Base-by-base conservation (phyloP, 2,113 vertebrate genomes). In the Glaucidium brasilianum region DNA sequence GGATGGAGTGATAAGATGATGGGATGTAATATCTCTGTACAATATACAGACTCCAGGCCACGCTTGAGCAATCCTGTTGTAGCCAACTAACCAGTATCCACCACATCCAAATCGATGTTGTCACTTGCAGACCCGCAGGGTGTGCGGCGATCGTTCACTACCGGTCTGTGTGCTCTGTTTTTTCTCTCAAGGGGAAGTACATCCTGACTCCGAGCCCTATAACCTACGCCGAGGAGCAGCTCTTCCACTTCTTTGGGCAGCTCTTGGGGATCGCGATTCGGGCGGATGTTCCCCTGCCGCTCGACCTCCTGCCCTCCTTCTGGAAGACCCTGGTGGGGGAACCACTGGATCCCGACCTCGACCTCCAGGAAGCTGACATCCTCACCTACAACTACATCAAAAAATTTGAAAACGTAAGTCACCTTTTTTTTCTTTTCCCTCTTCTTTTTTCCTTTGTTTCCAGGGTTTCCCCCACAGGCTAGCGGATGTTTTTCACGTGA, bases 291-390 rank as follows among this genome's bases (percentile, higher is more conserved):
- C 99, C 99, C 12, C 98, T 99, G 66, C 99, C 99, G 7, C 96
- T 99, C 91, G 99, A 99, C 95, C 98, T 99, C 13, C 98, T 99
- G 81, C 98, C 99, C 53, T 99, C 99, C 53, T 99, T 99, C 97
- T 99, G 99, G 99, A 99, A 99, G 96, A 99, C 99, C 7, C 97
- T 99, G 83, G 99, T 99, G 27, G 99, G 99, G 2, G 99, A 99
- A 90, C 96, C 98, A 1, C 98, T 99, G 30, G 99, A 99, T 92
- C 98, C 98, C 0, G 99, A 99, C 2, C 71, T 97, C 43, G 99
- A 99, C 98, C 98, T 99, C 45, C 99, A 99, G 95, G 99, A 99
- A 88, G 99, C 99, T 0, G 99, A 99, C 91, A 96, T 99, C 52
- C 98, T 99, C 86, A 99, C 99, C 73, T 99, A 99, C 98, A 99